Base-by-base conservation (phyloP, 2,888 invertebrate species). In the Osedax fenrisi region DNA sequence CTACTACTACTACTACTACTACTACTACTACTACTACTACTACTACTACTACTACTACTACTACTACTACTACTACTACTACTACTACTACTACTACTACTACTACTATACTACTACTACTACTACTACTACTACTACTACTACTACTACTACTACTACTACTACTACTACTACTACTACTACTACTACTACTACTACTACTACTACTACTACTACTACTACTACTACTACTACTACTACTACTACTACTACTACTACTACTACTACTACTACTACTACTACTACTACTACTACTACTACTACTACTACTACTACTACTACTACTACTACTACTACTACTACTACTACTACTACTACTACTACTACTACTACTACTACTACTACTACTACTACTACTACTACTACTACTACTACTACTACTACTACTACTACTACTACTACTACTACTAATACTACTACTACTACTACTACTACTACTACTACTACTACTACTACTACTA, bases 81-180 rank as follows among this genome's bases (percentile, higher is more conserved):
- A n/a, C 66, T 64, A 17, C 66, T 64, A n/a, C 66, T 17, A 64
- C 66, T 56, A 56, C 56, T 56, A 56, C 56, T 56, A 56, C 10
- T 17, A 56, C 10, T 17, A n/a, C n/a, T n/a, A n/a, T n/a, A n/a
- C n/a, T n/a, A n/a, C n/a, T n/a, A n/a, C n/a, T n/a, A n/a, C n/a
- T 56, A 56, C 56, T 56, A 56, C 56, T 56, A 56, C 56, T 13
- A 56, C 56, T 13, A 56, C 56, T 56, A 56, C 56, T 13, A 56
- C 56, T 56, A 56, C 56, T 56, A 56, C 56, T 56, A 56, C 56
- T 56, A 56, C 56, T 56, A 56, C 56, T 56, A 56, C 56, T 56
- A 56, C 56, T 56, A 56, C 56, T 0, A 56, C 56, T 0, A 56
- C 56, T 17, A 56, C 56, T 17, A 56, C 56, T 56, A 56, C 56